Evolutionary conservation across 2,888 invertebrate genomes (phyloP).

Genomic region (Lordiphosa andalusiaca): DNA sequence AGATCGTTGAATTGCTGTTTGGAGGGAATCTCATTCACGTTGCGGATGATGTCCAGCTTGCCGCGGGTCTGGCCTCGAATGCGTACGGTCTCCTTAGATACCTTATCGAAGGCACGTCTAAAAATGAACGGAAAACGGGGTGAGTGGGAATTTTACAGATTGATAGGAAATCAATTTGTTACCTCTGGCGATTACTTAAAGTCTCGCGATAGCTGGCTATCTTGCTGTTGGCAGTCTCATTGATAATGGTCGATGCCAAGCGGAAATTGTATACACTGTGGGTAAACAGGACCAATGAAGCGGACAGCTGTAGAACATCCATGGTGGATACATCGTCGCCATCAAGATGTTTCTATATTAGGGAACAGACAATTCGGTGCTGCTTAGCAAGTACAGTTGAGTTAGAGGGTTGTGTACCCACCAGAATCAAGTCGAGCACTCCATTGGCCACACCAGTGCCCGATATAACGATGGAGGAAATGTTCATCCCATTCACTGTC

Average conservation of each 20-base stretch:
- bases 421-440: conserved; percentile 70
- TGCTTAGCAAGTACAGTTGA: background rate
- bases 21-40: conserved; percentile 73
- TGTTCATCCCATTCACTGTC: conserved; percentile 76
- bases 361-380: background rate
- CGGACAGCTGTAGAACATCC: conserved; percentile 70
- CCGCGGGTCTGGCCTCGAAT: conserved; percentile 58
- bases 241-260: conserved; percentile 72
- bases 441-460: conserved; percentile 74
- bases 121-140: background rate
- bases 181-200: conserved; percentile 75
- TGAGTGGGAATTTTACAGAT: background rate
- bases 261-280: conserved; percentile 77
- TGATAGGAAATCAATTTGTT: background rate
- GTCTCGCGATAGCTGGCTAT: conserved; percentile 62
- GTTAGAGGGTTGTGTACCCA: conserved; percentile 34
- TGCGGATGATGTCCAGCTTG: conserved; percentile 75
- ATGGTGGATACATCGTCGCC: conserved; percentile 67
- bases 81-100: conserved; percentile 72
- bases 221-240: conserved; percentile 50
- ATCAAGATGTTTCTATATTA: conserved; percentile 64
- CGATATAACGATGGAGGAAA: conserved; percentile 73
- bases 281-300: conserved; percentile 76
- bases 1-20: conserved; percentile 77
- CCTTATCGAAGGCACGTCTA: conserved; percentile 75